Conservation (phyloP, 2,797 vertebrate species). For the Propithecus perrieri region DNA sequence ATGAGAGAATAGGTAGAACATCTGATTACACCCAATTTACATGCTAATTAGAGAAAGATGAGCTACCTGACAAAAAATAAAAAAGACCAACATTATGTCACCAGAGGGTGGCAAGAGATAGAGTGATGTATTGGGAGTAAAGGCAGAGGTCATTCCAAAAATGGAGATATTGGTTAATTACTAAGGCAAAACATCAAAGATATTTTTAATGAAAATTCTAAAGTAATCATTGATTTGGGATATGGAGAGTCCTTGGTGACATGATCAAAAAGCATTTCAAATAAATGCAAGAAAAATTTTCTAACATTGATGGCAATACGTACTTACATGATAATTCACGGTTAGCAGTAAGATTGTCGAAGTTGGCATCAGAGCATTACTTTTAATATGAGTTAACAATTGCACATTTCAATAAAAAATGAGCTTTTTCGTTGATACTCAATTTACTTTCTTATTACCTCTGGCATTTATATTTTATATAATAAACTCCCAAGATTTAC, state of each 20-base stretch:
- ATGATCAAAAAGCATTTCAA: background rate
- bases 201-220: background rate
- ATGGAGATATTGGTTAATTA: background rate
- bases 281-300: background rate
- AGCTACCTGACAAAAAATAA: background rate
- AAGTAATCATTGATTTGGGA: background rate
- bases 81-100: background rate
- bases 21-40: background rate
- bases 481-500: background rate
- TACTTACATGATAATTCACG: background rate
- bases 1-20: too few species aligned
- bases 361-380: background rate
- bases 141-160: background rate
- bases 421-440: background rate
- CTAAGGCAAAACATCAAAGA: background rate
- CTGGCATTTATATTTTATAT: background rate
- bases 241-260: background rate
- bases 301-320: background rate
- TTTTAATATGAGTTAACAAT: background rate
- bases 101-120: background rate
- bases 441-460: background rate
- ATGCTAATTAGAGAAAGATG: background rate
- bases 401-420: background rate
- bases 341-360: background rate
- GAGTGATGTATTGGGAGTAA: background rate